Percentiles rank a stretch among this genome's conserved stretches.
phyloP scores from a whole-genome alignment of 2,888 invertebrate genomes.

The Stramonita haemastoma region DNA sequence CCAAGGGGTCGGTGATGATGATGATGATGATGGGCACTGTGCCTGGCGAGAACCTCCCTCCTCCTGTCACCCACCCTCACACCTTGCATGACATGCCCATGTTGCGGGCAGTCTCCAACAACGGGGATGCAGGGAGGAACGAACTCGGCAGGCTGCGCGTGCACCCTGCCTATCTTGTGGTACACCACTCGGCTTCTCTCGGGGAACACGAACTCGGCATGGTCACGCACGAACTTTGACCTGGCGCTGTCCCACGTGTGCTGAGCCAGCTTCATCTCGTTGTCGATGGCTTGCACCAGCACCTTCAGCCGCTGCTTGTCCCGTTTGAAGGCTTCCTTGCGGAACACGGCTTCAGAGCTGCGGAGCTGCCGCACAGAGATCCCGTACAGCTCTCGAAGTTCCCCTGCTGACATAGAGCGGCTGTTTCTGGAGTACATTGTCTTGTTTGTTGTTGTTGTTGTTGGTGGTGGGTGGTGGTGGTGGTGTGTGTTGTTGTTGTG shows the following conservation, averaged over 20 bases:
- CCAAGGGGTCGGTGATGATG: too few species aligned
- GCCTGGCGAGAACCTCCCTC: background rate
- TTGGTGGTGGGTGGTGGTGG: background rate
- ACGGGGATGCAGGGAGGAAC: constrained; percentile 24
- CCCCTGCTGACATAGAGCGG: background rate
- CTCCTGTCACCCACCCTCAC: background rate
- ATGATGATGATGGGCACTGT: too few species aligned
- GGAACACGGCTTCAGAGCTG: background rate
- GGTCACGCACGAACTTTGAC: constrained; percentile 3
- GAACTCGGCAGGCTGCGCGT: background rate
- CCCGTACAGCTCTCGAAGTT: background rate
- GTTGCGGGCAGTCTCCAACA: background rate
- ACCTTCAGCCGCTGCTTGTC: background rate
- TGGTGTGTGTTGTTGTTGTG: background rate
- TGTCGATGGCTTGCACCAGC: background rate
- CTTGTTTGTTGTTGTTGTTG: background rate
- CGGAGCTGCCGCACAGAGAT: background rate
- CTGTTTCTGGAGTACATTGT: background rate
- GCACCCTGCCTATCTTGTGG: background rate
- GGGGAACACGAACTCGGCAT: background rate
- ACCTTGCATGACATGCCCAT: background rate
- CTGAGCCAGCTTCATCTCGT: background rate
- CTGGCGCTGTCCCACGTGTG: background rate
- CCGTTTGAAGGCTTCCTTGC: background rate
- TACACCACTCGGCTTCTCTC: background rate